Evolutionary conservation across 2,797 vertebrate species (phyloP).

Genomic region (Bradypus variegatus): DNA sequence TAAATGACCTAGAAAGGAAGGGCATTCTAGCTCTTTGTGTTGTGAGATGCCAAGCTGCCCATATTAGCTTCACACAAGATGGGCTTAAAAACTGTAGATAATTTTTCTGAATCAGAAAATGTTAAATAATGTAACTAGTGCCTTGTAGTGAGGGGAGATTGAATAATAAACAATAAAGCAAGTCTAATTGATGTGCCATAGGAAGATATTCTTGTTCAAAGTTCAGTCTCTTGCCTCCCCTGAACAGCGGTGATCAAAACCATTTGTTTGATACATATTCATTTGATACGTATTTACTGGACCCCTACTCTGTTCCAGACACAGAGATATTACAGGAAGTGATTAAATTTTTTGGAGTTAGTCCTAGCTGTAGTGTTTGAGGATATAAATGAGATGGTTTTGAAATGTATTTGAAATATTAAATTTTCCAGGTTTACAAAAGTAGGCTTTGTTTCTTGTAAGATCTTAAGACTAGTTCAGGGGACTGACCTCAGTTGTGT

Average conservation of each 20-base stretch:
- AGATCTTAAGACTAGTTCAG: background rate
- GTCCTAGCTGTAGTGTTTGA: background rate
- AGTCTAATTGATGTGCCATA: fast-evolving
- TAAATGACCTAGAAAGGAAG: background rate
- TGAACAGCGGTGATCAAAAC: background rate
- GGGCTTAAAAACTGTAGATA: background rate
- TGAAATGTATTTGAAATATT: background rate
- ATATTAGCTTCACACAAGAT: background rate
- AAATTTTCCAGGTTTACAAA: background rate
- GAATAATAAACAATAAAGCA: background rate
- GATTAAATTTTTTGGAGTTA: background rate
- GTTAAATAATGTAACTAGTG: background rate
- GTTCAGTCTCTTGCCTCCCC: background rate
- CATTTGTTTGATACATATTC: background rate
- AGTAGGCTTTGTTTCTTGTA: background rate
- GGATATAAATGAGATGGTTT: background rate
- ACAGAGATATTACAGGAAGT: background rate
- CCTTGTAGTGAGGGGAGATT: background rate
- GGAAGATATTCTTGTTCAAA: background rate
- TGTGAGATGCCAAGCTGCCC: background rate
- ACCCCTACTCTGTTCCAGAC: background rate
- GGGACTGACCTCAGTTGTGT: background rate
- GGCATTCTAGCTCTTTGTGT: background rate
- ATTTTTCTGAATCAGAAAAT: background rate
- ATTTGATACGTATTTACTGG: background rate